phyloP scores from a whole-genome alignment of 2,113 vertebrate genomes.

The Ariopsis seemanni region DNA sequence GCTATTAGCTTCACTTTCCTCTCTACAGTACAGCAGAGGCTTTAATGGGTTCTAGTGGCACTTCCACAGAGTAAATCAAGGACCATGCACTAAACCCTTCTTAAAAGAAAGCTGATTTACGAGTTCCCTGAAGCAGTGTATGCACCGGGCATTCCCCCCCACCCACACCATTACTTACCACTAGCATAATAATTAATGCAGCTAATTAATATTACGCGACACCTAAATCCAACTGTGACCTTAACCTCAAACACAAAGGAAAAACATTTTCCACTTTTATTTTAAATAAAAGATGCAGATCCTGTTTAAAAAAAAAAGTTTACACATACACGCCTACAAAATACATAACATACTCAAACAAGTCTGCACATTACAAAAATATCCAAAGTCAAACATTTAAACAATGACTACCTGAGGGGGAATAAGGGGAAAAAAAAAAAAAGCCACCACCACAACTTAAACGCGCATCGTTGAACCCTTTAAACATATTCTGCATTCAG shows the following conservation, averaged over 20 bases:
- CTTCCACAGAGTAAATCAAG: slow-evolving; percentile 76
- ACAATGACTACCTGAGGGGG: background rate
- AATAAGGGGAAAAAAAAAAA: no score
- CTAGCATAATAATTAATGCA: background rate
- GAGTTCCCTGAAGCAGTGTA: slow-evolving; percentile 67
- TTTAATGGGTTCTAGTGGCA: slow-evolving; percentile 68
- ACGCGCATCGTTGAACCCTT: background rate
- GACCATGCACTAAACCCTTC: slow-evolving; percentile 68
- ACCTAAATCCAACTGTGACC: background rate
- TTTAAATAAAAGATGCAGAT: background rate
- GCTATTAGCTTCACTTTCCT: slow-evolving; percentile 51
- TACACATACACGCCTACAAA: background rate
- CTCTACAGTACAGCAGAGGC: slow-evolving; percentile 48
- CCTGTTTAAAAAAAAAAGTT: no score
- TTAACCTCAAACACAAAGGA: background rate
- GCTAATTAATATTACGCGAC: background rate
- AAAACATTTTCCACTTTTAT: background rate
- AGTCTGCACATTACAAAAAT: no score
- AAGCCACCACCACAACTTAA: background rate
- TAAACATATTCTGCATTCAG: background rate
- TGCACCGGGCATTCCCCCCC: slow-evolving; percentile 57
- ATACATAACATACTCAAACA: background rate
- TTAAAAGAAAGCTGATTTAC: slow-evolving; percentile 79
- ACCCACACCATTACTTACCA: background rate
- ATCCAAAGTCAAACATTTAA: background rate